Percentiles rank a stretch among this genome's conserved stretches.
These are phyloP conservation scores for Conus canariensis DNA, from an alignment of 2,888 invertebrate genomes.

Conservation along the genomic window DNA sequence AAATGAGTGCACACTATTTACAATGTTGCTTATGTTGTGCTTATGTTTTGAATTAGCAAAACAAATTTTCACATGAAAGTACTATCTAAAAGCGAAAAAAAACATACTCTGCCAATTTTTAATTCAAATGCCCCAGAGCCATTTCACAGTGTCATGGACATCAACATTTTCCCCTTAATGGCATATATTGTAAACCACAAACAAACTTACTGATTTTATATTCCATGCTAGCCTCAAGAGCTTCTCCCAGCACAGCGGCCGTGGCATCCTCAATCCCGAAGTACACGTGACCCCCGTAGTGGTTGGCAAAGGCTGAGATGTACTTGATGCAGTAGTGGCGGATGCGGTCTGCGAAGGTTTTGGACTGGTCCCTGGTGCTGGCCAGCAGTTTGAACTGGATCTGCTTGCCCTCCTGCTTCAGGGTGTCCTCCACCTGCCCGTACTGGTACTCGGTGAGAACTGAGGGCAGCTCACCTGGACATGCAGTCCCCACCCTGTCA, in stretches of 20 bases:
- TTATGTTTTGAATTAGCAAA: no score
- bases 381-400: constrained; percentile 69
- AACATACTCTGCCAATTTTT: no score
- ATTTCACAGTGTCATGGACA: no score
- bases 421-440: constrained; percentile 57
- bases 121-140: no score
- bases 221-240: constrained; percentile 56
- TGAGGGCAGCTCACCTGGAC: constrained; percentile 56
- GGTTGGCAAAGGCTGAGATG: constrained; percentile 70
- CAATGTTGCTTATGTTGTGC: no score
- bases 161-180: no score
- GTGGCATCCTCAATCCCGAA: constrained; percentile 69
- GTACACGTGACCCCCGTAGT: constrained; percentile 70
- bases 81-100: no score
- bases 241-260: constrained; percentile 65
- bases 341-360: constrained; percentile 59
- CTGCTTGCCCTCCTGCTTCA: constrained; percentile 71
- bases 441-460: constrained; percentile 59
- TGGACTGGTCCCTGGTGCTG: constrained; percentile 40
- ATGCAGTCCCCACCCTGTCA: not conserved
- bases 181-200: no score
- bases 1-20: no score
- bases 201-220: constrained; percentile 56
- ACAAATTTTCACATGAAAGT: no score
- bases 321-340: constrained; percentile 58